phyloP scores from a whole-genome alignment of 2,113 vertebrate genomes.

The Siphamia tubifer region DNA sequence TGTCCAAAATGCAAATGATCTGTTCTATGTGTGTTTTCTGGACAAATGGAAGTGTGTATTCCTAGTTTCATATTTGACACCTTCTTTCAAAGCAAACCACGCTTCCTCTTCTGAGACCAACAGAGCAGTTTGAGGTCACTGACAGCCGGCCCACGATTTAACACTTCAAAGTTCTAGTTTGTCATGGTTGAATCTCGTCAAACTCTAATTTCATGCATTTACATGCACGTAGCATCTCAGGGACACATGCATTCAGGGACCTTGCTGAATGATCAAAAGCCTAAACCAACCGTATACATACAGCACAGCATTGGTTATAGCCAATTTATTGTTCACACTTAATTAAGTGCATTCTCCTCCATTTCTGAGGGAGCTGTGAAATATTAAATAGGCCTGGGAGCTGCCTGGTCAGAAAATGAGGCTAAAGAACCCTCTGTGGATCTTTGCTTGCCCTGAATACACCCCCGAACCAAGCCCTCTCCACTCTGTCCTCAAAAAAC shows the following conservation, averaged over 20 bases:
- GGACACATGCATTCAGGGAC: conserved; percentile 15
- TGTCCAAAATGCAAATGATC: background rate
- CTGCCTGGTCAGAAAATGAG: conserved; percentile 61
- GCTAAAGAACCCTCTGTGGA: conserved; percentile 56
- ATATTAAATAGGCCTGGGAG: conserved; percentile 66
- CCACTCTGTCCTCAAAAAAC: conserved; percentile 44
- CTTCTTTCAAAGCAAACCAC: background rate
- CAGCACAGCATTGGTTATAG: conserved; percentile 50
- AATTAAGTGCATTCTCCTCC: conserved; percentile 58
- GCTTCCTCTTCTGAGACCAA: background rate
- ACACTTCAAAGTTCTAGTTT: conserved; percentile 61
- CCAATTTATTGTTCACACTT: conserved; percentile 69
- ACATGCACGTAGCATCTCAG: conserved; percentile 29
- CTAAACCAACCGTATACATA: conserved; percentile 1
- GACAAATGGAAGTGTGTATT: background rate
- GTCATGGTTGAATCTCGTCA: conserved; percentile 39
- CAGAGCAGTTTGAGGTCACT: conserved; percentile 33
- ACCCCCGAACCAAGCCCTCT: conserved; percentile 27
- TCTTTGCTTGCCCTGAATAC: conserved; percentile 57
- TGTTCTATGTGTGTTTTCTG: background rate
- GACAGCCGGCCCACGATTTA: conserved; percentile 29
- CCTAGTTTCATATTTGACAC: background rate
- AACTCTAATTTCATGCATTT: conserved; percentile 43
- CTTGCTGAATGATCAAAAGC: conserved; percentile 52
- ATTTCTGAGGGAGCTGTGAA: conserved; percentile 54